Evolutionary conservation across 37 sponge, comb jelly and placozoan genomes (phyloP).

Genomic region (Mnemiopsis leidyi): DNA sequence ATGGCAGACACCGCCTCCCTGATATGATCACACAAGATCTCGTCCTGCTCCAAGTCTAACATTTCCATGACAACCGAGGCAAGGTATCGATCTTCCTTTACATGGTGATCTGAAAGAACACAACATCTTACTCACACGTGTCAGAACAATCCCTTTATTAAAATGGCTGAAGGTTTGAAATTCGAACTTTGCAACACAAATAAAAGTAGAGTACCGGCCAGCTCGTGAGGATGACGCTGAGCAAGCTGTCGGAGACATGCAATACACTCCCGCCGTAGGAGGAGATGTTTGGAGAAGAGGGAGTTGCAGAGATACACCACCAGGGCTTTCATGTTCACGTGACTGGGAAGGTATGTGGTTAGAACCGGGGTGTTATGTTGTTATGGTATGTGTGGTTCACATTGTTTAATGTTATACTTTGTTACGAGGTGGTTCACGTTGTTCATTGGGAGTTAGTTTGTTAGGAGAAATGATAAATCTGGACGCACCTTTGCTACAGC

Average conservation of each 20-base stretch:
- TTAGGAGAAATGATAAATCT: no score
- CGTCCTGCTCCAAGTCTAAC: constrained; percentile 80
- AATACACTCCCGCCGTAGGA: constrained; percentile 78
- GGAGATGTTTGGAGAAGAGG: constrained; percentile 73
- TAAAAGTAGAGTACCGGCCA: background rate
- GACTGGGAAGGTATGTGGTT: no score
- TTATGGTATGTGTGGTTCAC: no score
- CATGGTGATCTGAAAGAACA: constrained; percentile 37
- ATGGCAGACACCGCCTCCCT: constrained; percentile 85
- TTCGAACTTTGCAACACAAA: background rate
- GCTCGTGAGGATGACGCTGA: constrained; percentile 78
- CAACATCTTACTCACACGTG: no score
- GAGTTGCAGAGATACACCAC: constrained; percentile 68
- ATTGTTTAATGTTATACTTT: no score
- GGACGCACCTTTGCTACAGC: no score
- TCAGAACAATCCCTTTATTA: no score
- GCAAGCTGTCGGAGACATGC: constrained; percentile 86
- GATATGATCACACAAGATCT: constrained; percentile 72
- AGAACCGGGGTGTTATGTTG: no score
- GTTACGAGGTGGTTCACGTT: no score
- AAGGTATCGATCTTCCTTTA: background rate
- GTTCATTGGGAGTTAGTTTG: no score
- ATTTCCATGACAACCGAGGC: constrained; percentile 68
- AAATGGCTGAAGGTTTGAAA: no score
- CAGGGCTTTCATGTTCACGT: constrained; percentile 34